Base-by-base conservation (phyloP, 2,888 invertebrate species). In the Cephus pulcher region DNA sequence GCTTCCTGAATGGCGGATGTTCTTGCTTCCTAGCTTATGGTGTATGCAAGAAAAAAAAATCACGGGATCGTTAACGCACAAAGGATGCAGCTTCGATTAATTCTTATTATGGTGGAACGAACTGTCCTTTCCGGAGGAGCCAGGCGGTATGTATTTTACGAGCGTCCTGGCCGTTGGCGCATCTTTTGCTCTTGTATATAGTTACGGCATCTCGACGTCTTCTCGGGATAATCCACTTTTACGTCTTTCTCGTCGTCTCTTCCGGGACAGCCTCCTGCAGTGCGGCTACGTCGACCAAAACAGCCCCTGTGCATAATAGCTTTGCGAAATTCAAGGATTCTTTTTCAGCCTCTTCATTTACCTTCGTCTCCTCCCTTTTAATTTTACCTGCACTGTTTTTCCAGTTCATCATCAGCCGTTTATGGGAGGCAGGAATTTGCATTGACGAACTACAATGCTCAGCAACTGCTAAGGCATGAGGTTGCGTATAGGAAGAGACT, bases 371-470 rank as follows among this genome's bases (percentile, higher is more conserved):
- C 69, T 73, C 69, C 68, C 74, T 73, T 6, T 32, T 34, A 23
- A 37, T 56, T 32, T 74, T 69, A 34, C 34, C 73, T 56, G 74
- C 77, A 70, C 73, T 76, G 78, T 81, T 83, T 81, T 80, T 85
- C 74, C 80, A 76, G 76, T 83, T 82, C 80, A 78, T 82, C 81
- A 85, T 78, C 71, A 23, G 15, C 71, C 75, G 75, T 69, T n/a
- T 33, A 34, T 40, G 79, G 69, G 40, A 69, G 32, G 69, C 34
- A 56, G 34, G 37, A 79, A 80, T 80, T 80, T 80, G 76, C 80
- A 80, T 80, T 69, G 74, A 76, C 69, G 70, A 75, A 32, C 11
- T 33, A 69, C 69, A 40, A 33, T 40, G 40, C 40, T 15, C 40
- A 40, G 40, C 40, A 40, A 40, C 6, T 23, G 2, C 40, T 4